phyloP scores from a whole-genome alignment of 2,113 vertebrate genomes.

The Dissostichus mawsoni region DNA sequence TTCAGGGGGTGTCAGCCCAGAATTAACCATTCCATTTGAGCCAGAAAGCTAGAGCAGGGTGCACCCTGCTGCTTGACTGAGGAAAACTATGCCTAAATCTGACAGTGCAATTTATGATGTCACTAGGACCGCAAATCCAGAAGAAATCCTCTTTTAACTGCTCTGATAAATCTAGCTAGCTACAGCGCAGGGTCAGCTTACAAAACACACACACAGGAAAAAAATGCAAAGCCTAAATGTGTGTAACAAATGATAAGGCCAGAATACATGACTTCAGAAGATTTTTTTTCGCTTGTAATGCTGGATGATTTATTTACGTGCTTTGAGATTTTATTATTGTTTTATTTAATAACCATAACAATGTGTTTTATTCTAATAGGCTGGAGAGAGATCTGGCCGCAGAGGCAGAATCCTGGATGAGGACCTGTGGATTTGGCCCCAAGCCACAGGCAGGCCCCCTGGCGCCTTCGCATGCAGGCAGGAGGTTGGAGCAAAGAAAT shows the following conservation, averaged over 20 bases:
- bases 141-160: conserved; percentile 80
- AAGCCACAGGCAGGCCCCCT: conserved; percentile 40
- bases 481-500: conserved; percentile 73
- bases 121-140: conserved; percentile 80
- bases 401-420: conserved; percentile 36
- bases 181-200: conserved; percentile 72
- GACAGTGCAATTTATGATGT: conserved; percentile 83
- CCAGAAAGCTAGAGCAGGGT: conserved; percentile 60
- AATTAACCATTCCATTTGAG: conserved; percentile 74
- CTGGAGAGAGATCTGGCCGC: conserved; percentile 52
- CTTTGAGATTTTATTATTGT: conserved; percentile 71
- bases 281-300: conserved; percentile 48
- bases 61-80: conserved; percentile 81
- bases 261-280: conserved; percentile 43
- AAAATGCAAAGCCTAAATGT: too few relatives aligned
- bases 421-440: conserved; percentile 60
- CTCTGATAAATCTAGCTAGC: conserved; percentile 80
- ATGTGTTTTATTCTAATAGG: conserved; percentile 67
- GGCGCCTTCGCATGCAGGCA: conserved; percentile 52
- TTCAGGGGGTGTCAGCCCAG: conserved; percentile 60
- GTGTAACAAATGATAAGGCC: conserved; percentile 6
- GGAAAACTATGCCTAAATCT: conserved; percentile 75
- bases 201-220: conserved; percentile 29
- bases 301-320: conserved; percentile 68
- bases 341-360: conserved; percentile 80